Evolutionary conservation across 2,888 invertebrate genomes (phyloP).

Genomic region (Agrotis puta): DNA sequence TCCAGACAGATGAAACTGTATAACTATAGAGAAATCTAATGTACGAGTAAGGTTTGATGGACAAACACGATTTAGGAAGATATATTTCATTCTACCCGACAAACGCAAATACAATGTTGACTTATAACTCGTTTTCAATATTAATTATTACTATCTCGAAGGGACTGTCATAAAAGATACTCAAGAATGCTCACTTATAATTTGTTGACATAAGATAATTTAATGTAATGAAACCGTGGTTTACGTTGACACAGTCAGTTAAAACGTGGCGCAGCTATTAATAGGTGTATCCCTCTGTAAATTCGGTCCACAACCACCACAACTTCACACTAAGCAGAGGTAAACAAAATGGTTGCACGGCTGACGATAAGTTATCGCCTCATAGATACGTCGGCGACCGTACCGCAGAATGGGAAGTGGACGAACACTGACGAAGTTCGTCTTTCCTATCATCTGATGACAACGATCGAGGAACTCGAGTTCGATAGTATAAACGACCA

Average conservation of each 20-base stretch:
- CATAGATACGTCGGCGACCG: constrained; percentile 62
- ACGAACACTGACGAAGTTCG: constrained; percentile 47
- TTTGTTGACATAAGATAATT: constrained; percentile 33
- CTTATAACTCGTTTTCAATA: constrained; percentile 33
- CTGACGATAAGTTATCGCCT: constrained; percentile 69
- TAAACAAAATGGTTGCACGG: constrained; percentile 72
- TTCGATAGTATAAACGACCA: not conserved
- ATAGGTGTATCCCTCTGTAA: constrained; percentile 46
- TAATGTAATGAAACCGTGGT: constrained; percentile 42
- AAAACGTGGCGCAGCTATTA: constrained; percentile 50
- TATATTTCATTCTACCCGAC: constrained; percentile 16
- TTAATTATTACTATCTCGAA: constrained; percentile 25
- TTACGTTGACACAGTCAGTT: constrained; percentile 41
- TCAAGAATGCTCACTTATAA: constrained; percentile 33
- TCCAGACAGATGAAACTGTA: constrained; percentile 60
- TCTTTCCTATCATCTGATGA: constrained; percentile 46
- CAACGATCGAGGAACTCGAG: not conserved
- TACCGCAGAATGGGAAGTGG: constrained; percentile 54
- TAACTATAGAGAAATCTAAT: constrained; percentile 14
- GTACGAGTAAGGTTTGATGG: not conserved
- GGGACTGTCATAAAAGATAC: constrained; percentile 32
- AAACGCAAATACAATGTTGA: constrained; percentile 12
- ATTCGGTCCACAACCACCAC: constrained; percentile 52
- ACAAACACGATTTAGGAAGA: not conserved
- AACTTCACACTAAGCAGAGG: constrained; percentile 51